Percentiles rank a stretch among this genome's conserved stretches.
phyloP scores from a whole-genome alignment of 2,888 invertebrate genomes.

The Cerastis rubricosa region DNA sequence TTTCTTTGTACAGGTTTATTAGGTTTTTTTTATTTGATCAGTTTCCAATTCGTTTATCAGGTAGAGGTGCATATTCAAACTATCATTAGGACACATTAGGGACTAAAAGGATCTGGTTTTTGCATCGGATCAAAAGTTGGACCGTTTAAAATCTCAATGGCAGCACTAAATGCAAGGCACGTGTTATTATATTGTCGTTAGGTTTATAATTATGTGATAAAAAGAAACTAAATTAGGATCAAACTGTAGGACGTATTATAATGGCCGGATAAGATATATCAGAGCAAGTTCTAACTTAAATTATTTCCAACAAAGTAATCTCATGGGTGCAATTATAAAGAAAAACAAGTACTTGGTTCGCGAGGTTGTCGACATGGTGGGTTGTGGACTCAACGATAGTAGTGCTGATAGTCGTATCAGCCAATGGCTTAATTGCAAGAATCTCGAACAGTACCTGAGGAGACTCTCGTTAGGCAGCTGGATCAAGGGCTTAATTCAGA shows the following conservation, averaged over 20 bases:
- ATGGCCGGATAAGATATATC: conserved; percentile 14
- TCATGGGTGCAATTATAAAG: background rate
- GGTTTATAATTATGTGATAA: conserved; percentile 32
- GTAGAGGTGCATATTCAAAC: conserved; percentile 15
- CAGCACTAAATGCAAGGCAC: conserved; percentile 32
- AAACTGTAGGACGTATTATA: conserved; percentile 35
- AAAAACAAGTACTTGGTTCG: too few relatives aligned
- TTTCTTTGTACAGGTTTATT: too few relatives aligned
- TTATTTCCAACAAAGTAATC: background rate
- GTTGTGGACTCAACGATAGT: too few relatives aligned
- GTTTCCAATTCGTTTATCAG: background rate
- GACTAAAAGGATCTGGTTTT: conserved; percentile 45
- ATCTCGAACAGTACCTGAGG: too few relatives aligned
- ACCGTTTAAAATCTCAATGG: conserved; percentile 56
- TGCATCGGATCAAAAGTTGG: conserved; percentile 12
- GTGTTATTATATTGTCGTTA: conserved; percentile 64
- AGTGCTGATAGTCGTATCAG: too few relatives aligned
- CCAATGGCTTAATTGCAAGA: too few relatives aligned
- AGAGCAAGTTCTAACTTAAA: background rate
- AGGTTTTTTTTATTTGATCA: conserved; percentile 3
- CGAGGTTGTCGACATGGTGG: too few relatives aligned
- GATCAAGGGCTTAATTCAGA: too few relatives aligned
- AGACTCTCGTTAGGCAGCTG: too few relatives aligned
- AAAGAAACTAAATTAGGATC: conserved; percentile 50
- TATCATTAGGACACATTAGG: conserved; percentile 44